Percentiles rank a stretch among this genome's conserved stretches.
These are phyloP conservation scores for Andrena chrysosceles DNA, from an alignment of 2,888 invertebrate genomes.

Conservation along the genomic window DNA sequence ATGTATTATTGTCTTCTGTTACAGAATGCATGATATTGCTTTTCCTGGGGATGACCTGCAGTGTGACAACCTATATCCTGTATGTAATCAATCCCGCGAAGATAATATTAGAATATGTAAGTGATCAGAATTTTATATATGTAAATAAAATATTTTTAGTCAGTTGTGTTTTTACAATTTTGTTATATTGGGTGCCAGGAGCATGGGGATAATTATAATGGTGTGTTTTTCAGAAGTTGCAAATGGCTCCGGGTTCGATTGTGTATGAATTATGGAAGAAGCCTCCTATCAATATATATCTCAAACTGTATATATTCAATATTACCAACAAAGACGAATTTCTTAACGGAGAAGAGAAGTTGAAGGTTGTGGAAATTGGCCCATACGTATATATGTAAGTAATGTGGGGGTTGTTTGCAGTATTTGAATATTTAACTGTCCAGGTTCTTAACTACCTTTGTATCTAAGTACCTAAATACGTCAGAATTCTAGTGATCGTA, in stretches of 20 bases:
- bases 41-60: constrained; percentile 79
- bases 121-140: constrained; percentile 61
- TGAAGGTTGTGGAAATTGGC: constrained; percentile 90
- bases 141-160: background rate
- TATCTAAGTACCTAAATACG: background rate
- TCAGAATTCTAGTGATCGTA: background rate
- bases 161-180: no score
- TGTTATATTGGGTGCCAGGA: no score
- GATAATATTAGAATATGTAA: constrained; percentile 79
- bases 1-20: constrained; percentile 63
- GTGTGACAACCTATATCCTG: constrained; percentile 78
- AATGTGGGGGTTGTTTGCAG: background rate
- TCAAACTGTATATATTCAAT: constrained; percentile 91
- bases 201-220: no score
- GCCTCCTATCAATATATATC: constrained; percentile 89
- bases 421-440: background rate
- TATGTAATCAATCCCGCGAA: constrained; percentile 81
- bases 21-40: constrained; percentile 83
- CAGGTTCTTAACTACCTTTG: no score
- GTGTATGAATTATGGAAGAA: constrained; percentile 88
- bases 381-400: constrained; percentile 94
- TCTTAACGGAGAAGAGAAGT: constrained; percentile 88
- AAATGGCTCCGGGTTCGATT: constrained; percentile 87
- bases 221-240: constrained; percentile 85
- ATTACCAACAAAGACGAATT: constrained; percentile 92